Base-by-base conservation (phyloP, 2,113 vertebrate species). In the Sebastes schlegelii region DNA sequence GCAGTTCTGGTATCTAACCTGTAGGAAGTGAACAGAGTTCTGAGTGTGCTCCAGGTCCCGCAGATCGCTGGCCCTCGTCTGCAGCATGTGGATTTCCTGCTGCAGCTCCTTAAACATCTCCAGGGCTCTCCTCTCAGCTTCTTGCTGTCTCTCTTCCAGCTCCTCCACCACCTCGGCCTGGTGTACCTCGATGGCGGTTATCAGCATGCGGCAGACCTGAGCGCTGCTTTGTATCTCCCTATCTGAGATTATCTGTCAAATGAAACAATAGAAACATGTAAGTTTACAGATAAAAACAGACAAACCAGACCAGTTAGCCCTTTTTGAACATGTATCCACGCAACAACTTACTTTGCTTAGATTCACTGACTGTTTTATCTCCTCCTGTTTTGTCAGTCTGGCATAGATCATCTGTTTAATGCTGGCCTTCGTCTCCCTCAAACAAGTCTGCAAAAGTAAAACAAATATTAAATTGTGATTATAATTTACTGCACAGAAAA, bases 11-110 rank as follows among this genome's bases (percentile, higher is more conserved):
- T 51, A 0, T 71, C 76, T 52, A 2, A 94, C 93, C 92, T 92
- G 91, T 10, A 93, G 62, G 26, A 93, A 68, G 51, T 90, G 82
- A 2, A 93, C 76, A 1, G 84, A 79, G 72, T 87, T 89, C 60
- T 75, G 69, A 0, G 11, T 87, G 54, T 68, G 70, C 73, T 86
- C 64, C 70, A 93, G 92, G 14, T 83, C 21, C 26, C 87, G 68
- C 77, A 94, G 81, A 26, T 93, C 88, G 8, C 16, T 74, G 67
- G 19, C 0, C 57, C 85, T 89, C 11, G 6, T 61, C 67, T 88
- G 84, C 14, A 94, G 88, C 2, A 88, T 57, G 0, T 0, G 12
- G 42, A 92, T 68, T 57, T 94, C 92, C 68, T 51, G n/a, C 60
- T 77, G 42, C 63, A 94, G 84, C 84, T 93, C 87, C 0, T 64